Evolutionary conservation across 2,113 vertebrate species (phyloP), one percentile per base, ranked within the genome.

Genomic region (Dascyllus trimaculatus): DNA sequence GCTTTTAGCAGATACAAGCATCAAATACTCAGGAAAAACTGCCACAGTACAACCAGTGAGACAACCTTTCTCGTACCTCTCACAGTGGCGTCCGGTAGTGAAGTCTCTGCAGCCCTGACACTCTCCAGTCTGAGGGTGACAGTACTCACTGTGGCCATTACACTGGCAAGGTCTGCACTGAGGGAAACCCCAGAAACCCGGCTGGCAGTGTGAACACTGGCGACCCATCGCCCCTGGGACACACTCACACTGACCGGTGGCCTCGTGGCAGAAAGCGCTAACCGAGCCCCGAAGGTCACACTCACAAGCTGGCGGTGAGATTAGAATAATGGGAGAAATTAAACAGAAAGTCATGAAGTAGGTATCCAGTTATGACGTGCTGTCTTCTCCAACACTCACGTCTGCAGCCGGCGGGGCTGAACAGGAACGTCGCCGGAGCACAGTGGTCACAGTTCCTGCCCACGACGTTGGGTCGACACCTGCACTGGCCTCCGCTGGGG

Each of bases 171-270:
- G 92, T 40, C 96, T 93, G 89, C 98, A 99, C 48, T 88, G 94
- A 1, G 98, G 98, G 87, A 99, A 99, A 61, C 97, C 97, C 98
- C 98, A 99, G 89, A 95, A 96, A 1, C 95, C 94, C 0, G 96
- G 96, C 70, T 96, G 90, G 85, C 98, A 99, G 66, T 88, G 94
- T 88, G 97, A 95, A 6, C 98, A 99, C 58, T 96, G 96, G 32
- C 96, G 96, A 6, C 96, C 91, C 0, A 95, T 95, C 45, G 95
- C 95, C 0, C 97, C 97, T 0, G 94, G 93, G 60, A 96, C 94
- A 65, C 98, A 99, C 48, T 88, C 88, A 38, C 98, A 99, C 94
- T 97, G 96, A 13, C 98, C 98, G 0, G 96, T 97, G 15, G 94
- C 80, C 0, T 93, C 86, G 0, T 98, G 91, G 0, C 98, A 99